phyloP scores from a whole-genome alignment of 2,113 vertebrate species.

The Peucedramus taeniatus region DNA sequence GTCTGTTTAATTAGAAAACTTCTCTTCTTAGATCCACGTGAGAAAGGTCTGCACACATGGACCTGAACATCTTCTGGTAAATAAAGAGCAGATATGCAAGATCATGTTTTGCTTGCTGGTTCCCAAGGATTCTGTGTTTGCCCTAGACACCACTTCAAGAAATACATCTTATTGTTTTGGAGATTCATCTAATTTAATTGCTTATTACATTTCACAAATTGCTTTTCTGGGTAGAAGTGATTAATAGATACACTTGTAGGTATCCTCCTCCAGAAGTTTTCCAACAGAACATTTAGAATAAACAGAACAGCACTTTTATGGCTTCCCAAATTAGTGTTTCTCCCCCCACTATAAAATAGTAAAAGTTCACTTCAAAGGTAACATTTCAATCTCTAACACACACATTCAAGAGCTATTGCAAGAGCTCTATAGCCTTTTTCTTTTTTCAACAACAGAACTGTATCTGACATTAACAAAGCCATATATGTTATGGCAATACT shows the following conservation, averaged over 20 bases:
- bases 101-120: background rate
- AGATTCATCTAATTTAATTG: background rate
- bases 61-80: background rate
- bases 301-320: background rate
- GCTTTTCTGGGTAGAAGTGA: background rate
- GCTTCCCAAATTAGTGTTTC: background rate
- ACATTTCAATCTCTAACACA: background rate
- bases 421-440: background rate
- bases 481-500: background rate
- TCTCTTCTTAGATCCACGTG: background rate
- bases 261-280: background rate
- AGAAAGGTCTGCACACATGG: background rate
- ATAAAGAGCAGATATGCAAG: background rate
- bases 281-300: background rate
- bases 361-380: background rate
- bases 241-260: background rate
- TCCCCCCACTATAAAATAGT: background rate
- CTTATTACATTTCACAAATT: conserved; percentile 4
- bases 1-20: background rate
- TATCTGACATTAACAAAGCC: background rate
- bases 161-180: background rate
- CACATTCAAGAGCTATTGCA: background rate
- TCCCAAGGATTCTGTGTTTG: background rate
- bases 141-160: background rate
- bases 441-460: background rate